A percentile compares a stretch with the other conserved stretches of the same genome.
These are phyloP conservation scores for Lycocerus yunnanus DNA, from an alignment of 2,888 invertebrate genomes.

Conservation along the genomic window DNA sequence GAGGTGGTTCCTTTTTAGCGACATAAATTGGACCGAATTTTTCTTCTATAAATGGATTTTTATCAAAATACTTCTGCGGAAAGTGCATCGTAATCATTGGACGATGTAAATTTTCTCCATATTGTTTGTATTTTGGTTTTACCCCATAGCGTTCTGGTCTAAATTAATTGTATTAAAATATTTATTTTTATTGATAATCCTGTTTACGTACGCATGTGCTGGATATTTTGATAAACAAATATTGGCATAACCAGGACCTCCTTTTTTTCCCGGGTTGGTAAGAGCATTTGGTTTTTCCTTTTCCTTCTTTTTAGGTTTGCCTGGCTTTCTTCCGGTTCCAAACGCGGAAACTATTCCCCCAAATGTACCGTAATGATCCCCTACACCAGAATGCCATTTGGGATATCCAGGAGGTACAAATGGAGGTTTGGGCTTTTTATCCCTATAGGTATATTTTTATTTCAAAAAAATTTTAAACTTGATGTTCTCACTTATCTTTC, in stretches of 20 bases:
- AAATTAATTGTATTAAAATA: constrained; percentile 12
- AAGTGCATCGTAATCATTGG: constrained; percentile 43
- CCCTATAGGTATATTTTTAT: not conserved
- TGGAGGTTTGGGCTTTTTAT: constrained; percentile 22
- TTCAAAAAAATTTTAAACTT: not conserved
- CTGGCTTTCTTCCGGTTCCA: constrained; percentile 35
- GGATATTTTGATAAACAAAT: constrained; percentile 59
- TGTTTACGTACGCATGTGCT: constrained; percentile 42
- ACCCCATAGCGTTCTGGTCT: constrained; percentile 43
- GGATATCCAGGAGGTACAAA: constrained; percentile 49
- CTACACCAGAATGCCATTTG: constrained; percentile 58
- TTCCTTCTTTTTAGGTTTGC: constrained; percentile 28
- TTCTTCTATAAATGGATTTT: constrained; percentile 51
- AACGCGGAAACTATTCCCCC: constrained; percentile 48
- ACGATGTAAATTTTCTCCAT: constrained; percentile 38
- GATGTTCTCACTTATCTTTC: not conserved
- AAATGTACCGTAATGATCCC: constrained; percentile 61
- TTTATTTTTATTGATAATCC: not conserved
- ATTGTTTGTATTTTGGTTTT: constrained; percentile 42
- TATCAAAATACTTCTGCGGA: constrained; percentile 52
- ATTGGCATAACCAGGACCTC: constrained; percentile 60
- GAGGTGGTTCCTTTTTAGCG: constrained; percentile 21
- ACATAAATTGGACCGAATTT: constrained; percentile 40
- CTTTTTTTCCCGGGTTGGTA: constrained; percentile 54
- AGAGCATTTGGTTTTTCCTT: constrained; percentile 42